Evolutionary conservation across 2,888 invertebrate genomes (phyloP).

Genomic region (Lapara coniferarum): DNA sequence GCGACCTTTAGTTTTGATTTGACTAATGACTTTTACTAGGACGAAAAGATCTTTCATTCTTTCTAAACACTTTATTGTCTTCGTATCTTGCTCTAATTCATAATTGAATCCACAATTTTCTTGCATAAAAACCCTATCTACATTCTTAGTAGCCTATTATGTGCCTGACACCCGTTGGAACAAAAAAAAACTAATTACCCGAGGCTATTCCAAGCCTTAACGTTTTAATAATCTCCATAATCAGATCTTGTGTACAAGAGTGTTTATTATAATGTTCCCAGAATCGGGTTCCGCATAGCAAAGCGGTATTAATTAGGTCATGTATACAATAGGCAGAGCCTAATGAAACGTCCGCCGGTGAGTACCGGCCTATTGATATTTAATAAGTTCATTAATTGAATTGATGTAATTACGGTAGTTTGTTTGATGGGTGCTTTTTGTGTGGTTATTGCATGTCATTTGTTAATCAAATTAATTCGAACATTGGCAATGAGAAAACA

Average conservation of each 20-base stretch:
- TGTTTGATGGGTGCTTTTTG: not conserved
- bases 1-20: too few relatives aligned
- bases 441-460: not conserved
- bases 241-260: conserved; percentile 3
- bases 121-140: too few relatives aligned
- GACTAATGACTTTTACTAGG: too few relatives aligned
- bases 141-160: too few relatives aligned
- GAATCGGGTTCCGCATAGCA: conserved; percentile 16
- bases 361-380: conserved; percentile 3
- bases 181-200: not conserved
- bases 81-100: too few relatives aligned
- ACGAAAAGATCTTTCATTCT: too few relatives aligned
- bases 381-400: conserved; percentile 11
- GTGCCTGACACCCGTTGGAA: not conserved
- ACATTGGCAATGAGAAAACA: not conserved
- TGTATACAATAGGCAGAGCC: conserved; percentile 13
- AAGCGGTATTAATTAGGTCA: conserved; percentile 17
- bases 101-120: too few relatives aligned
- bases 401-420: conserved; percentile 2
- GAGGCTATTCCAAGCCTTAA: not conserved
- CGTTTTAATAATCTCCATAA: not conserved
- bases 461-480: not conserved
- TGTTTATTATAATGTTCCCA: conserved; percentile 12
- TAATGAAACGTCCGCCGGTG: conserved; percentile 12
- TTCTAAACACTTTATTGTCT: too few relatives aligned